Evolutionary conservation across 2,113 vertebrate species (phyloP).

Genomic region (Amblyopsis rosae): DNA sequence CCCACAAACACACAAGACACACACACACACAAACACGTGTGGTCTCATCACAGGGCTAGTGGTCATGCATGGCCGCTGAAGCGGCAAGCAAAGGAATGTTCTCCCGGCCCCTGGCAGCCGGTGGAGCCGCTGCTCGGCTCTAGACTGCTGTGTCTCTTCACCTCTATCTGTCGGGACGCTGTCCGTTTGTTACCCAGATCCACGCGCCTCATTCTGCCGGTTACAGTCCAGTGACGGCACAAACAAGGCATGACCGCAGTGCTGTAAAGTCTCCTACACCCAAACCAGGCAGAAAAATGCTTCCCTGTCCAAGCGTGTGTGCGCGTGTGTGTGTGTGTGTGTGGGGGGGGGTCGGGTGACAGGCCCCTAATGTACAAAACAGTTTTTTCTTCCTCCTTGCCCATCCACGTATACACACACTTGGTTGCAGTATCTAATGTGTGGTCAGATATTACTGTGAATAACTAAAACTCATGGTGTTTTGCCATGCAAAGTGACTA

Average conservation of each 20-base stretch:
- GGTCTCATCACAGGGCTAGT: constrained; percentile 41
- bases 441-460: too few species aligned
- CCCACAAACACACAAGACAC: constrained; percentile 33
- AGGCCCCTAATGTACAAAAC: too few species aligned
- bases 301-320: too few species aligned
- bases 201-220: constrained; percentile 21
- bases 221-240: constrained; percentile 26
- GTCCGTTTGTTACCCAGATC: constrained; percentile 14
- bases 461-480: too few species aligned
- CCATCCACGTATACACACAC: too few species aligned
- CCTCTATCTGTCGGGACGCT: constrained; percentile 49
- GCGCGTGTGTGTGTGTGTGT: too few species aligned
- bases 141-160: constrained; percentile 55
- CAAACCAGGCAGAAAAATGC: not conserved
- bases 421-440: too few species aligned
- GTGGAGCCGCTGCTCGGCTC: constrained; percentile 47
- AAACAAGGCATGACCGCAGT: constrained; percentile 35
- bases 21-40: not conserved
- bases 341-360: too few species aligned
- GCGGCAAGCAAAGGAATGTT: constrained; percentile 62
- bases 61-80: constrained; percentile 63
- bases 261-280: too few species aligned
- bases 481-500: too few species aligned
- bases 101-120: constrained; percentile 46
- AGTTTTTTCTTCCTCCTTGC: too few species aligned